phyloP scores from a whole-genome alignment of 2,888 invertebrate genomes.

The Stictocephala bisonia region DNA sequence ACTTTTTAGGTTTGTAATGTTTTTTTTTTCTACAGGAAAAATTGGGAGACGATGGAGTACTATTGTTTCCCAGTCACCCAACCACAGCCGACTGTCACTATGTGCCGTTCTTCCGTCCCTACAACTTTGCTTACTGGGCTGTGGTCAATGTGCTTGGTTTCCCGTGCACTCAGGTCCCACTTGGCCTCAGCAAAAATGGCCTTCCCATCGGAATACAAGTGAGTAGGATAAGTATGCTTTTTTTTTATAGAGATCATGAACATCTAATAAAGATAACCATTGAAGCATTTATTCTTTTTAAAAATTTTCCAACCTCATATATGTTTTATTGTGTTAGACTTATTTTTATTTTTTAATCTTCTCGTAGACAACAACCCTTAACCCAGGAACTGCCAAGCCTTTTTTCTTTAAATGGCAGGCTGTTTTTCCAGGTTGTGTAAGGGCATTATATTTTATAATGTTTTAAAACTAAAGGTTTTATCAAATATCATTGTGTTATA shows the following conservation, averaged over 20 bases:
- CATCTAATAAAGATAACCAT: background rate
- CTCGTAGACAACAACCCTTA: too few relatives aligned
- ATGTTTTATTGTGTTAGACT: background rate
- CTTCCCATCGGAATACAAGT: constrained; percentile 83
- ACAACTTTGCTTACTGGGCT: constrained; percentile 87
- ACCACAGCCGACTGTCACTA: constrained; percentile 85
- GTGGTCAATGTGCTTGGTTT: constrained; percentile 86
- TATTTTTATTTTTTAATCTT: too few relatives aligned
- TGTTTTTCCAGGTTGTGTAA: too few relatives aligned
- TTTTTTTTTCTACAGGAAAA: constrained; percentile 68
- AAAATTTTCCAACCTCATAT: background rate
- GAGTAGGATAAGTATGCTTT: constrained; percentile 15
- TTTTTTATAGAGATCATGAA: too few relatives aligned
- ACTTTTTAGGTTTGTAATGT: background rate
- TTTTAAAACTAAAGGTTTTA: too few relatives aligned
- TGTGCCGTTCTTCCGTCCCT: constrained; percentile 79
- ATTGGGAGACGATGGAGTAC: constrained; percentile 81
- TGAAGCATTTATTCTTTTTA: background rate
- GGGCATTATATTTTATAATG: too few relatives aligned
- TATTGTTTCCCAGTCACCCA: constrained; percentile 86
- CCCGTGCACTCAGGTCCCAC: constrained; percentile 86
- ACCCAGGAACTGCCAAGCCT: too few relatives aligned
- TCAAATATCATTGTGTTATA: too few relatives aligned
- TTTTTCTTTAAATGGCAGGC: too few relatives aligned
- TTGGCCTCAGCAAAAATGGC: constrained; percentile 77